Evolutionary conservation across 2,797 vertebrate genomes (phyloP).

Genomic region (Pipistrellus kuhlii): DNA sequence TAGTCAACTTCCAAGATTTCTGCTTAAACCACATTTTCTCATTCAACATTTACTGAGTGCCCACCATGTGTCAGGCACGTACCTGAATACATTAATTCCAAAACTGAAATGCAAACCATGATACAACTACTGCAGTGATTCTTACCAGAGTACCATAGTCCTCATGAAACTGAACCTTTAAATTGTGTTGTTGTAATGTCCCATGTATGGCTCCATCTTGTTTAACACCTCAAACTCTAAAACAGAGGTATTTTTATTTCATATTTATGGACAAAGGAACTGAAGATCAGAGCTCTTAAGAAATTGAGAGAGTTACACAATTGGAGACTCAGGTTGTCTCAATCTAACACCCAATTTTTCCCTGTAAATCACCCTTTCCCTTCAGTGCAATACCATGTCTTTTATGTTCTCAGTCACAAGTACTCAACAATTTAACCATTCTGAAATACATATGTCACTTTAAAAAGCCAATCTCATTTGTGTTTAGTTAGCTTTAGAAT

Average conservation of each 20-base stretch:
- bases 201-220: neutral
- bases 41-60: slow-evolving; percentile 65
- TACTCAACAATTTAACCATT: neutral
- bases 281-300: neutral
- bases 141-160: slow-evolving; percentile 18
- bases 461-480: neutral
- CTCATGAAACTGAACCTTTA: neutral
- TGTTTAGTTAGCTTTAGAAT: slow-evolving; percentile 17
- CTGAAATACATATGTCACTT: neutral
- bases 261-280: neutral
- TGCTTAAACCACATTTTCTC: slow-evolving; percentile 64
- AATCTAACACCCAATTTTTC: neutral
- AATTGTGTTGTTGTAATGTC: slow-evolving; percentile 11
- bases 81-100: slow-evolving; percentile 63
- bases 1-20: slow-evolving; percentile 53
- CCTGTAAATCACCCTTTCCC: neutral
- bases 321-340: neutral
- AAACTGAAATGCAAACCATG: slow-evolving; percentile 60
- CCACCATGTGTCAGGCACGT: slow-evolving; percentile 41
- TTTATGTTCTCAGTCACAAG: neutral
- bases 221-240: neutral
- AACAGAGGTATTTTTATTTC: neutral
- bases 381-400: neutral
- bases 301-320: neutral
- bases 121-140: slow-evolving; percentile 15